Evolutionary conservation across 2,797 vertebrate species (phyloP), one percentile per base, ranked within the genome.

Genomic region (Sylvilagus floridanus): DNA sequence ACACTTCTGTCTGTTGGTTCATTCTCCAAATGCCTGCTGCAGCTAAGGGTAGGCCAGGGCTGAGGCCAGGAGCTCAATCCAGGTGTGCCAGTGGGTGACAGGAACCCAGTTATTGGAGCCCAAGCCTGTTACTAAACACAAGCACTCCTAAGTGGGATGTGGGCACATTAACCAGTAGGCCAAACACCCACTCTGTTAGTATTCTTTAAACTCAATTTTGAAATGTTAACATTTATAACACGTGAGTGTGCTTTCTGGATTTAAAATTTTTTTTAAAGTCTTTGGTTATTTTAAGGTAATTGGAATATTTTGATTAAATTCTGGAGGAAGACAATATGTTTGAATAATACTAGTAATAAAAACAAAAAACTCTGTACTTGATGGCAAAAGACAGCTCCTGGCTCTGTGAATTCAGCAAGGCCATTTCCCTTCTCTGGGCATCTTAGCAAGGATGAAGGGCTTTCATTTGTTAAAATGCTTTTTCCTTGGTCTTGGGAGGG

Each of bases 251-350:
- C 17, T 47, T 88, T 52, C 73, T 78, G 90, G 60, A 81, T 32
- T 86, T 90, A 28, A 42, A 76, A 62, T 14, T 28, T 69, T 88
- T 37, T 35, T 42, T 22, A 60, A 66, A 21, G 17, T 32, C 47
- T 30, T 63, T 37, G 14, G 42, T 71, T 76, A 42, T 63, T 42
- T 79, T 88, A 79, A 79, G 30, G 69, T 57, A 54, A 85, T 10
- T n/a, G n/a, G 28, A 66, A 54, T 82, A 76, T 81, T 32, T 57
- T 87, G 85, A 72, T 85, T 83, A 89, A 93, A 95, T 50, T 14
- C 72, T 88, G 42, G n/a, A 66, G 1, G 50, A 75, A 22, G 35
- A 60, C 28, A 8, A 3, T 73, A 5, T 57, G 28, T 85, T 71
- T 87, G 52, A 21, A 79, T 57, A 21, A 57, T 19, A 47, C 42